Conservation (phyloP, 2,888 invertebrate species). For the Lissocephala sabroskyi region DNA sequence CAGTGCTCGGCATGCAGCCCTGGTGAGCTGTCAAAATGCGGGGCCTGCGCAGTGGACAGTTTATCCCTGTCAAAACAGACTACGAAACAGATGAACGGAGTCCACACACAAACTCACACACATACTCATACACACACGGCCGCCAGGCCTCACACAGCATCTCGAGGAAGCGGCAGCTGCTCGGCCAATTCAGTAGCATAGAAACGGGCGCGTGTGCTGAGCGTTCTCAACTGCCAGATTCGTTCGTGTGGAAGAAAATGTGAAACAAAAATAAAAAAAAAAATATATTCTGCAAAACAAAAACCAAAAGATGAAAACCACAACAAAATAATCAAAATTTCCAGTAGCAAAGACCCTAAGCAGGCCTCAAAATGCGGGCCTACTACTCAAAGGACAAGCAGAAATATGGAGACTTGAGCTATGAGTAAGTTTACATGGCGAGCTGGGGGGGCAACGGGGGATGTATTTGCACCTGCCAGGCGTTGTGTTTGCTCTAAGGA, state of each 20-base stretch:
- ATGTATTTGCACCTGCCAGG: slow-evolving; percentile 10
- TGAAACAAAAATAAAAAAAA: neutral
- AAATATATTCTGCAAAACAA: slow-evolving; percentile 31
- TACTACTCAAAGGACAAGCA: slow-evolving; percentile 58
- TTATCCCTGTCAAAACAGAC: slow-evolving; percentile 27
- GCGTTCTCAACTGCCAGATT: neutral
- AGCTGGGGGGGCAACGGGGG: neutral
- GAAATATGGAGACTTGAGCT: slow-evolving; percentile 61
- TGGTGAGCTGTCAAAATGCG: slow-evolving; percentile 30
- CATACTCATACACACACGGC: slow-evolving; percentile 9
- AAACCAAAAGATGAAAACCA: slow-evolving; percentile 9
- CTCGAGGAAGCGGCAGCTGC: slow-evolving; percentile 32
- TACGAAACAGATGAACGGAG: slow-evolving; percentile 16
- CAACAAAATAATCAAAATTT: slow-evolving; percentile 5
- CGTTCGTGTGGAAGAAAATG: neutral
- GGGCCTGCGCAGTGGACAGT: slow-evolving; percentile 23
- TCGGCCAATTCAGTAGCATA: slow-evolving; percentile 16
- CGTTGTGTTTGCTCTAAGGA: slow-evolving; percentile 38
- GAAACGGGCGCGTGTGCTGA: neutral
- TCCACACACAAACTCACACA: neutral
- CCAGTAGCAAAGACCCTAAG: too few species aligned
- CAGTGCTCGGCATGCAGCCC: slow-evolving; percentile 29
- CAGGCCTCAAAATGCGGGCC: slow-evolving; percentile 52
- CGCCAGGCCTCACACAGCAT: slow-evolving; percentile 35
- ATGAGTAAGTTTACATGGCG: slow-evolving; percentile 50